Evolutionary conservation across 2,113 vertebrate species (phyloP), one percentile per base, ranked within the genome.

Genomic region (Eretmodus cyanostictus): DNA sequence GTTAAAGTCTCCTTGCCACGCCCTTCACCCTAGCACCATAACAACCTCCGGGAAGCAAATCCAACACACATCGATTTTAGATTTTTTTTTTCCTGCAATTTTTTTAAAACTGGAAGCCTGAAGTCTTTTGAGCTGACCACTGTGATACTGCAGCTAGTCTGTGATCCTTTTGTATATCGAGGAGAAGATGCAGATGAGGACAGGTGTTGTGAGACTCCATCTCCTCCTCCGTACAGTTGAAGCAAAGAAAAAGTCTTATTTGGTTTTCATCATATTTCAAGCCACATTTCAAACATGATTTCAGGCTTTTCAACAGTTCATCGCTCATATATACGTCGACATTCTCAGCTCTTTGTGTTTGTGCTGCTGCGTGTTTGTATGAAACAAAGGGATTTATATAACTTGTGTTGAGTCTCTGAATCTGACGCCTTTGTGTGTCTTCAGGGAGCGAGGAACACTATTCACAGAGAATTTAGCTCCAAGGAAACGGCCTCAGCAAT

Each of bases 301-400:
- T 66, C 14, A 5, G 42, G 82, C 49, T 82, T 82, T 68, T 54
- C 19, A 12, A 34, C 80, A 81, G 47, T n/a, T 81, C 34, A 16
- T 66, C 7, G 4, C 2, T 12, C 71, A 47, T 66, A 55, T 12
- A 47, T 24, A 47, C 0, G 24, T 9, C 19, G 2, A 22, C 22
- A n/a, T 51, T 34, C 45, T 51, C 45, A 78, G 45, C 82, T 13
- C 53, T 81, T 55, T 87, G 87, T 84, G 3, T 85, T 88, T 31
- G 49, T 40, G 63, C 71, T 22, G 78, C 57, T 55, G 83, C 87
- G 81, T 81, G 2, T 89, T 80, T 59, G 81, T 17, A 19, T 22
- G 42, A 82, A 87, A 90, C 83, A 91, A 90, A 89, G 86, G 13
- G 40, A 36, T 51, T 93, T 90, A 85, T 80, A 14, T 82, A 89